Evolutionary conservation across 2,888 invertebrate species (phyloP).

Genomic region (Tachina lurida): DNA sequence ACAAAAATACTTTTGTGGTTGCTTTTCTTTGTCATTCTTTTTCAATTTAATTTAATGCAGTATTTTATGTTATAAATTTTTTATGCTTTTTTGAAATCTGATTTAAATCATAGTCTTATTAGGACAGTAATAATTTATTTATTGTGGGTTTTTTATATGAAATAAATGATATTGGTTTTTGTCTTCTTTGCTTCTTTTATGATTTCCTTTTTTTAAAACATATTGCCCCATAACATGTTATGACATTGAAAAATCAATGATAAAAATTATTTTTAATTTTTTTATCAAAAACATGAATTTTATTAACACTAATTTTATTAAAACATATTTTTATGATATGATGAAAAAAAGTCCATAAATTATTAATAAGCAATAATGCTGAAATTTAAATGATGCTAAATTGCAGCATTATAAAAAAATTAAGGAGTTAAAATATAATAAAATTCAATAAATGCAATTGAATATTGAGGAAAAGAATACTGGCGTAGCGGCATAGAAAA

Average conservation of each 20-base stretch:
- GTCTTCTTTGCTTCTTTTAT: not conserved
- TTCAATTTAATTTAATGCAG: too few relatives aligned
- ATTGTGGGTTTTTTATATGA: not conserved
- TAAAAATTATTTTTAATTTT: not conserved
- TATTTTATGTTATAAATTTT: not conserved
- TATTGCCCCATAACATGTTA: not conserved
- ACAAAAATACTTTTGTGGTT: too few relatives aligned
- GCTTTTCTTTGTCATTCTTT: too few relatives aligned
- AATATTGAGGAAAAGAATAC: too few relatives aligned
- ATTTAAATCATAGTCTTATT: not conserved
- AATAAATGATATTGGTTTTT: not conserved
- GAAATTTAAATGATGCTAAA: too few relatives aligned
- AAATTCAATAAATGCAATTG: too few relatives aligned
- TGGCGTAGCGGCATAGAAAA: too few relatives aligned
- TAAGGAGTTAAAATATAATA: too few relatives aligned
- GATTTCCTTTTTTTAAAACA: not conserved
- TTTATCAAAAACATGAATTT: not conserved
- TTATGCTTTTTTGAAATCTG: not conserved
- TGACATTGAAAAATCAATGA: slow-evolving; percentile 10
- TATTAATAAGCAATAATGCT: too few relatives aligned
- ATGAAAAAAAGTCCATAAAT: too few relatives aligned
- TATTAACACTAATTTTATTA: not conserved
- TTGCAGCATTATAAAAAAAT: too few relatives aligned
- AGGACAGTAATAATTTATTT: not conserved
- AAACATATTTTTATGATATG: not conserved